phyloP scores from a whole-genome alignment of 2,113 vertebrate species.

The Rafetus swinhoei region DNA sequence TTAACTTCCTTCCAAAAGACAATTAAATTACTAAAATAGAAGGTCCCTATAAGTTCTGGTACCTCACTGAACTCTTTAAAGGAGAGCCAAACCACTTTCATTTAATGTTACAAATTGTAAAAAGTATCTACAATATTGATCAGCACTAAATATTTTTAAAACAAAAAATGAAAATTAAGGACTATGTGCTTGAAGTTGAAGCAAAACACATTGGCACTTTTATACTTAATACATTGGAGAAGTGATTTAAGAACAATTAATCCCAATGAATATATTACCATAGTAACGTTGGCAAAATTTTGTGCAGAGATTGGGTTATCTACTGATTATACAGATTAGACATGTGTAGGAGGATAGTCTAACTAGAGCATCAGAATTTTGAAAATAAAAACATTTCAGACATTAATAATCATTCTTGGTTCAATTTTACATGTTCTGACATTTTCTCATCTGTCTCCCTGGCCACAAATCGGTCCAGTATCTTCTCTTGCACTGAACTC shows the following conservation, averaged over 20 bases:
- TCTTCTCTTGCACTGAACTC: neutral
- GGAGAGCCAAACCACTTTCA: neutral
- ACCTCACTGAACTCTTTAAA: neutral
- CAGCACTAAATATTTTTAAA: neutral
- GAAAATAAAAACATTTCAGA: neutral
- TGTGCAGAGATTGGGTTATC: constrained; percentile 24
- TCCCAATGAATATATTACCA: constrained; percentile 43
- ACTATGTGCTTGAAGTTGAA: neutral
- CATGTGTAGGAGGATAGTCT: constrained; percentile 4
- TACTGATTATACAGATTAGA: constrained; percentile 44
- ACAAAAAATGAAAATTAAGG: neutral
- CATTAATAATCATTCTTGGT: neutral
- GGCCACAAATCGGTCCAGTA: neutral
- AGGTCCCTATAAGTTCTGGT: neutral
- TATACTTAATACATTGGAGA: neutral
- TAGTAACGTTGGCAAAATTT: constrained; percentile 23
- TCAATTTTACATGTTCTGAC: neutral
- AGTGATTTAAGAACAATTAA: constrained; percentile 34
- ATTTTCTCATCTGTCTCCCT: neutral
- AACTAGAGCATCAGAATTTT: neutral
- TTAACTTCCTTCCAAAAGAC: neutral
- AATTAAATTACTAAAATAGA: neutral
- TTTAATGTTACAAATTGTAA: neutral
- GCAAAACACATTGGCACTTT: neutral
- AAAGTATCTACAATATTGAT: neutral